phyloP scores from a whole-genome alignment of 1,140 invertebrate species.

The Drosophila mayri region DNA sequence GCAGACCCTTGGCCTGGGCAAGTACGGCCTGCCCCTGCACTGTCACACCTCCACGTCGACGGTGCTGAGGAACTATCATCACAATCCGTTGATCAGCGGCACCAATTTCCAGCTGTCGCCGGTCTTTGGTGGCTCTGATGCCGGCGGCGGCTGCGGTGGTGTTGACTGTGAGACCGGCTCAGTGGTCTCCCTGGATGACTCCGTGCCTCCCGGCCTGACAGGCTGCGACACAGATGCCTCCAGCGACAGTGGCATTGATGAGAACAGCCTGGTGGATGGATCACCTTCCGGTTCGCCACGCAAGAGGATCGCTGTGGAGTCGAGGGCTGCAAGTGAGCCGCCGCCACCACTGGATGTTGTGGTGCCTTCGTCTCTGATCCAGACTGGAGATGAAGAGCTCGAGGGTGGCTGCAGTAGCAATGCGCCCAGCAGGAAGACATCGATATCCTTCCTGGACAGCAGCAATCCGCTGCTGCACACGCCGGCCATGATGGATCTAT shows the following conservation, averaged over 20 bases:
- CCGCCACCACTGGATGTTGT: conserved; percentile 17
- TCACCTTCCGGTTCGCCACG: conserved; percentile 32
- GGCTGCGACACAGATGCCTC: conserved; percentile 67
- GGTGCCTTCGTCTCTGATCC: conserved; percentile 15
- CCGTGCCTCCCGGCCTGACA: conserved; percentile 67
- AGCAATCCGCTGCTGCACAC: conserved; percentile 73
- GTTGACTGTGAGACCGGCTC: conserved; percentile 44
- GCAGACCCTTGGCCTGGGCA: conserved; percentile 14
- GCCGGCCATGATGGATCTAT: conserved; percentile 73
- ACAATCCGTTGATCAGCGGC: conserved; percentile 81
- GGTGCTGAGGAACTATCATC: conserved; percentile 69
- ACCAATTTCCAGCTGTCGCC: conserved; percentile 74
- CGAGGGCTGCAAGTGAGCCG: conserved; percentile 7
- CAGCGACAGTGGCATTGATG: conserved; percentile 80
- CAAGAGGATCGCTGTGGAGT: conserved; percentile 15
- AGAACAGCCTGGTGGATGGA: conserved; percentile 50
- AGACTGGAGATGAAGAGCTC: conserved; percentile 1
- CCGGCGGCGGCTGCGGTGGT: conserved; percentile 1
- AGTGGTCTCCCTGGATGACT: conserved; percentile 68
- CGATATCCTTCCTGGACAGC: conserved; percentile 75
- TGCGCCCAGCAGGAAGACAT: conserved; percentile 63
- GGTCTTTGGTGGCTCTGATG: conserved; percentile 48
- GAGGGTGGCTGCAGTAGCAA: conserved; percentile 17
- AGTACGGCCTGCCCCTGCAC: conserved; percentile 53
- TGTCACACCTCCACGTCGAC: conserved; percentile 62